A percentile compares a stretch with the other conserved stretches of the same genome.
These are phyloP conservation scores for Steinernema hermaphroditum DNA, from an alignment of 2,888 invertebrate genomes.

Conservation along the genomic window DNA sequence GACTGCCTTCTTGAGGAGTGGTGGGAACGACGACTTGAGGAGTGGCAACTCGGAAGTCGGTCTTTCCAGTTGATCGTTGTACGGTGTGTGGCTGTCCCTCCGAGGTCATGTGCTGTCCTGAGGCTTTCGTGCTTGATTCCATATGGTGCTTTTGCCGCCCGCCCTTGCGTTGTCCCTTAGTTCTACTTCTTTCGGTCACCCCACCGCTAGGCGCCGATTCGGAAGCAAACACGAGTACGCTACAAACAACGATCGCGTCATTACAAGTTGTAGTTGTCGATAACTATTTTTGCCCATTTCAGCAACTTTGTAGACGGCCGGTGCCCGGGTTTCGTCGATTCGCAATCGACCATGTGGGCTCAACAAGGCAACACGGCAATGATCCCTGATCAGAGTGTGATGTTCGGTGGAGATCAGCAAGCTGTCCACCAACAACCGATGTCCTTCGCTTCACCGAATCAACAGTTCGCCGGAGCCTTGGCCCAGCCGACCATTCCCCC, in stretches of 20 bases:
- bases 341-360: slow-evolving; percentile 29
- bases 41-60: not conserved
- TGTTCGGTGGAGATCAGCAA: slow-evolving; percentile 7
- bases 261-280: not conserved
- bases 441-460: not conserved
- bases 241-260: slow-evolving; percentile 9
- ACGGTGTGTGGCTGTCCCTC: no score
- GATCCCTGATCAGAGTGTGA: slow-evolving; percentile 10
- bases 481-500: not conserved
- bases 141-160: no score
- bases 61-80: no score
- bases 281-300: slow-evolving; percentile 18
- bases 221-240: slow-evolving; percentile 1
- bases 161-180: no score
- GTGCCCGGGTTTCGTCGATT: slow-evolving; percentile 24
- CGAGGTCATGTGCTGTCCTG: no score
- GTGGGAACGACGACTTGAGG: not conserved
- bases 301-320: slow-evolving; percentile 22
- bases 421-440: not conserved
- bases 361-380: slow-evolving; percentile 11
- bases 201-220: slow-evolving; percentile 1
- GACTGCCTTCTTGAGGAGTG: slow-evolving; percentile 6
- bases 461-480: not conserved
- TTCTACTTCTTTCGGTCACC: no score
- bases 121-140: no score